Percentiles rank a stretch among this genome's conserved stretches.
These are phyloP conservation scores for Rhizoglyphus robini DNA, from an alignment of 1,140 invertebrate genomes.

Conservation along the genomic window DNA sequence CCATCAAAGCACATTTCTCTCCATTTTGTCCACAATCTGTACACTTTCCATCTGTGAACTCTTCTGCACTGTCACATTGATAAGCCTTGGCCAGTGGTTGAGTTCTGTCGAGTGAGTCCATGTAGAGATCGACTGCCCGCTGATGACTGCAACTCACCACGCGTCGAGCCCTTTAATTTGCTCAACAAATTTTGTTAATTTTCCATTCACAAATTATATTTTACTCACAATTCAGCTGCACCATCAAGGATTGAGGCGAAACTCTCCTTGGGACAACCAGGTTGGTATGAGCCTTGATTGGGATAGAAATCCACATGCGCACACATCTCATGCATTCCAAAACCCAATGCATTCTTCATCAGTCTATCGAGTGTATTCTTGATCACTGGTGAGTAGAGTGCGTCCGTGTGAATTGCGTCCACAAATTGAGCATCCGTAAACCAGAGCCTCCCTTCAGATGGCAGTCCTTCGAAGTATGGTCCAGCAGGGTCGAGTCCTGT, in stretches of 20 bases:
- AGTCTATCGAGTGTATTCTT: too few species aligned
- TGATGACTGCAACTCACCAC: slow-evolving; percentile 71
- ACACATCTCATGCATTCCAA: slow-evolving; percentile 28
- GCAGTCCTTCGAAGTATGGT: slow-evolving; percentile 46
- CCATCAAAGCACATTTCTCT: slow-evolving; percentile 24
- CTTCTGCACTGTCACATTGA: slow-evolving; percentile 25
- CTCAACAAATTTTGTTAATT: slow-evolving; percentile 32
- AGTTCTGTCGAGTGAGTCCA: slow-evolving; percentile 50
- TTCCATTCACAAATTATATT: neutral
- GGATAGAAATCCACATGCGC: slow-evolving; percentile 55
- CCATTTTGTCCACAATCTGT: slow-evolving; percentile 26
- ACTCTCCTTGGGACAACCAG: slow-evolving; percentile 49
- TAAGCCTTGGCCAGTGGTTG: slow-evolving; percentile 20
- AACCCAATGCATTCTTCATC: slow-evolving; percentile 44
- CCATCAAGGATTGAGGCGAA: slow-evolving; percentile 18
- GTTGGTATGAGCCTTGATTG: slow-evolving; percentile 54
- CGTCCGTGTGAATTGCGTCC: slow-evolving; percentile 52
- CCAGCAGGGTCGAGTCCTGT: slow-evolving; percentile 56
- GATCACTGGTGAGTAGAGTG: slow-evolving; percentile 61
- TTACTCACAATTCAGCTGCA: slow-evolving; percentile 28
- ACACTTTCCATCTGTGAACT: slow-evolving; percentile 27
- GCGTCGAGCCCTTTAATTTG: slow-evolving; percentile 55
- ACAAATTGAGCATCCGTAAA: slow-evolving; percentile 54
- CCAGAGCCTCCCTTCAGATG: slow-evolving; percentile 45
- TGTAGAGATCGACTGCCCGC: slow-evolving; percentile 67